Base-by-base conservation (phyloP, 2,113 vertebrate species). In the Mesembrinibis cayennensis region DNA sequence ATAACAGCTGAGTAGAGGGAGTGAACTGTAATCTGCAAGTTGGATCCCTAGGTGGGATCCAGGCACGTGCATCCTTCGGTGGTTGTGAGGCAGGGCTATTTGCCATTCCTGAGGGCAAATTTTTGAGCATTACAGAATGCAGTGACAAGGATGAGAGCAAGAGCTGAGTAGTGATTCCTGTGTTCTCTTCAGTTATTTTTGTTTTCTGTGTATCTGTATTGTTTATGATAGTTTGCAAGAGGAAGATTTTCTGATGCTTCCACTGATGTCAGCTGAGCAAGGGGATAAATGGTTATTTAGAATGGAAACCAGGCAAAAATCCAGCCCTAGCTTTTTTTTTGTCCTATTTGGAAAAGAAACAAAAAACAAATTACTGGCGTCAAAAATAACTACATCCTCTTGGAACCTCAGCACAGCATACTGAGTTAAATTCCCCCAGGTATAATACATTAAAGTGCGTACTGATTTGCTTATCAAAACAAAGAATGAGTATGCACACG, bases 401-500 rank as follows among this genome's bases (percentile, higher is more conserved):
- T 95, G 92, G 88, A 96, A 81, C 13, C 32, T 66, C 71, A 86
- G 58, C 55, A 77, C 53, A 89, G 23, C 0, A 0, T 58, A 80
- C 63, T 67, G 76, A 95, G 70, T 78, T 87, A 90, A 89, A 90
- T 93, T 89, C 79, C 96, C 85, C 23, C 63, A 89, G 88, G 94
- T 94, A 62, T 78, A 94, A 92, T 90, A 74, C 88, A 78, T 86
- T 88, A 67, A 96, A 88, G 42, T 82, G 93, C 0, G 0, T 52
- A 74, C 82, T 88, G 76, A 94, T 96, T 92, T 97, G 63, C 88
- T 96, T 96, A 97, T 95, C 92, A 90, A 93, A 95, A 92, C 55
- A 93, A 86, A 89, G 90, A 93, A 95, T 92, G 71, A 88, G 93
- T 94, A 81, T 66, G 63, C 72, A 97, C 93, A 95, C 0, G 55